Evolutionary conservation across 2,797 vertebrate genomes (phyloP), one percentile per base, ranked within the genome.

Genomic region (Miichthys miiuy): DNA sequence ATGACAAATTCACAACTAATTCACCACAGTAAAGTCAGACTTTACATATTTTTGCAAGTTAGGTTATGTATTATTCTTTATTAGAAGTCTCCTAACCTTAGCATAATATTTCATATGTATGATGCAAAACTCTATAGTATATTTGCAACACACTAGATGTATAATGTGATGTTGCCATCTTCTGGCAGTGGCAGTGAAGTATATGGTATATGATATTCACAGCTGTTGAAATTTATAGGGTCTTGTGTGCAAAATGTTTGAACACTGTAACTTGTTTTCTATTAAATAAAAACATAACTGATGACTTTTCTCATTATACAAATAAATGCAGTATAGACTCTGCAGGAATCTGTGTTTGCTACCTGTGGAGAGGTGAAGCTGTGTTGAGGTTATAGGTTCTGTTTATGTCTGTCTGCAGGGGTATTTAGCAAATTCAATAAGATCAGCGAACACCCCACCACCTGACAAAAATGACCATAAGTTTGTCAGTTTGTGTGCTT

Each of bases 351-450:
- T 74, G 20, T 60, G 61, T 65, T 75, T 55, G 61, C 54, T 73
- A 21, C 75, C 73, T 80, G 63, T 21, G 48, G 56, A 80, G 72
- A 57, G 72, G 74, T 68, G 71, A 76, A 61, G 83, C 87, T 69
- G 71, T 20, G 13, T 74, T 20, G 23, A 80, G 80, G 81, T 83
- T 84, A 89, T 38, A 89, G 87, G 82, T 90, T 85, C 25, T 89
- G 81, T 88, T 91, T 87, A 72, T 75, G 79, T 79, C 75, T 84
- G 78, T 87, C 78, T 77, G 47, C 67, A 55, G 68, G n/a, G 51
- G n/a, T 87, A 82, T 91, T 87, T 88, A 77, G 71, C 23, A 81
- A 88, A 86, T 64, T 73, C 81, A 78, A 27, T 77, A 27, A 84
- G 63, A 81, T 88, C 86, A 89, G 67, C 72, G 1, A 65, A 79